phyloP scores from a whole-genome alignment of 2,797 vertebrate genomes.

The Mormyrus proboscirostris region DNA sequence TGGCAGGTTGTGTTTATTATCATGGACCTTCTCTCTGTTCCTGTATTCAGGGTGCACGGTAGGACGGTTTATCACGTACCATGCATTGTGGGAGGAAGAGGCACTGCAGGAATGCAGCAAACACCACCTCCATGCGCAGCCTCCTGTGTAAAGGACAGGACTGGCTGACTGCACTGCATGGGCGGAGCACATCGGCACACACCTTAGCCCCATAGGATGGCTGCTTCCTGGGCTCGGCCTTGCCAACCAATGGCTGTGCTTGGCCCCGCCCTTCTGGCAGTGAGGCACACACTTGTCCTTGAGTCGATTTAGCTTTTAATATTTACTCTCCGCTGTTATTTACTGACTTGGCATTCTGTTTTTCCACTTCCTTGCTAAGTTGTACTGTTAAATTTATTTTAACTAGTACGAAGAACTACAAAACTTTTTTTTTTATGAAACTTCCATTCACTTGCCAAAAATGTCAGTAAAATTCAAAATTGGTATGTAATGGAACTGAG shows the following conservation, averaged over 20 bases:
- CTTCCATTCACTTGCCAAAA: neutral
- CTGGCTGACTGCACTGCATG: neutral
- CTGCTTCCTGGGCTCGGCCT: neutral
- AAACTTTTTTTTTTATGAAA: neutral
- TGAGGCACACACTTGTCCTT: neutral
- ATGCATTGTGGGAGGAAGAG: neutral
- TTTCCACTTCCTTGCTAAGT: neutral
- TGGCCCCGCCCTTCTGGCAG: neutral
- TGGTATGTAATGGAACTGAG: neutral
- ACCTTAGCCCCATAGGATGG: neutral
- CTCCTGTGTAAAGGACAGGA: neutral
- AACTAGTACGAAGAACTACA: neutral
- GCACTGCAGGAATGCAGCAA: neutral
- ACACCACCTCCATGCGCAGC: neutral
- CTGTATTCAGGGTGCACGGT: neutral
- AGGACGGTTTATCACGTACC: neutral
- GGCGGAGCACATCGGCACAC: neutral
- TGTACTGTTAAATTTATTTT: neutral
- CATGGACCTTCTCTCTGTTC: constrained; percentile 3
- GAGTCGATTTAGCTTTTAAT: neutral
- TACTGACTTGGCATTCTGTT: neutral
- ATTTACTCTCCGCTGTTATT: neutral
- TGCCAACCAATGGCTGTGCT: neutral
- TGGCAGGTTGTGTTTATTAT: neutral
- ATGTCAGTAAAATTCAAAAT: neutral